These are phyloP conservation scores for Synchiropus splendidus DNA, from an alignment of 2,113 vertebrate species.

Conservation along the genomic window DNA sequence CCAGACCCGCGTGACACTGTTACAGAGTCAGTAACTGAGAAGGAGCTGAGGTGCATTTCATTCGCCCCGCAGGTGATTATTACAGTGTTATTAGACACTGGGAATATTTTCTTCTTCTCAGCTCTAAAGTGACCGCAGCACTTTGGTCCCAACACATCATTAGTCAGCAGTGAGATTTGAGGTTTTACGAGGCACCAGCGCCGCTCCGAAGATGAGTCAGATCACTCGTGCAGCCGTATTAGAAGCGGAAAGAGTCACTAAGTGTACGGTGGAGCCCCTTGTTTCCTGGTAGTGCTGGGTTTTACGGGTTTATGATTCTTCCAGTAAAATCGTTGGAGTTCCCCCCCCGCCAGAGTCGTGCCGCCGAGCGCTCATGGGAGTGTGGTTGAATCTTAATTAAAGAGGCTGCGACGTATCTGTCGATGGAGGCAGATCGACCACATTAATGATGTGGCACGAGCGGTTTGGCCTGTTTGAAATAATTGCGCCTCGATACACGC, in stretches of 20 bases:
- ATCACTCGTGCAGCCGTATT: conserved; percentile 17
- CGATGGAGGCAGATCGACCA: conserved; percentile 15
- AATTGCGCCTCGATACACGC: no score
- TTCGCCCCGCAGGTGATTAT: no score
- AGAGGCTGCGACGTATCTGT: conserved; percentile 35
- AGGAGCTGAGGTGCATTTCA: no score
- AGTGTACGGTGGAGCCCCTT: conserved; percentile 51
- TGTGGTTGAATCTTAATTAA: conserved; percentile 50
- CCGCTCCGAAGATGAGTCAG: conserved; percentile 35
- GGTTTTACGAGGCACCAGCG: conserved; percentile 28
- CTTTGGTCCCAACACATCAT: conserved; percentile 18
- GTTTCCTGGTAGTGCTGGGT: conserved; percentile 60
- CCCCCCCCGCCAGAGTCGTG: conserved; percentile 24
- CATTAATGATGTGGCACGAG: conserved; percentile 21
- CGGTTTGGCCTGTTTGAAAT: background rate
- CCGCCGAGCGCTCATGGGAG: no score
- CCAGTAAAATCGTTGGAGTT: conserved; percentile 51
- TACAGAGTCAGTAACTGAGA: no score
- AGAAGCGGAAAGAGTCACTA: conserved; percentile 35
- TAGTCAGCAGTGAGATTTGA: conserved; percentile 37
- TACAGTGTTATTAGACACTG: no score
- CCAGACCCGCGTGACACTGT: no score
- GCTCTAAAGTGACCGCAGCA: conserved; percentile 12
- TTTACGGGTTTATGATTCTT: conserved; percentile 57
- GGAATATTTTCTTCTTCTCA: no score